Conservation (phyloP, 2,113 vertebrate species). For the Sinocyclocheilus anophthalmus region DNA sequence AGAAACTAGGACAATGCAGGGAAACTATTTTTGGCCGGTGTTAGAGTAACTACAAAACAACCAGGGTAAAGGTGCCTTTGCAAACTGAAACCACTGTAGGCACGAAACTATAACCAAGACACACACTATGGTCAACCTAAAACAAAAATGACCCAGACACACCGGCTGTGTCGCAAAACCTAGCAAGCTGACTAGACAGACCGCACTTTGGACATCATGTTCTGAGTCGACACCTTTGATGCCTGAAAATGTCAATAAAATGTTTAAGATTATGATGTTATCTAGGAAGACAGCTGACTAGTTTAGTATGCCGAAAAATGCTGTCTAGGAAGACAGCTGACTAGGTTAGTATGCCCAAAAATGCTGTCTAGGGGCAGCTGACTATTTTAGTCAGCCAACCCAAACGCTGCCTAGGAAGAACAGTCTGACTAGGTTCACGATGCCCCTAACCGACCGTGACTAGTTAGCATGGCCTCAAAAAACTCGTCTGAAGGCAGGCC, state of each 20-base stretch:
- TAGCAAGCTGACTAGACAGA: not conserved
- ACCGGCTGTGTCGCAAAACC: not conserved
- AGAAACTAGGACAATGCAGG: conserved; percentile 15
- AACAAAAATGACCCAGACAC: not conserved
- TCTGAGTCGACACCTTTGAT: not conserved
- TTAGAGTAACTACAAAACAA: conserved; percentile 23
- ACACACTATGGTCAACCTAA: not conserved
- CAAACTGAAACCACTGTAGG: not conserved
- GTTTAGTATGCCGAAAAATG: too few species aligned
- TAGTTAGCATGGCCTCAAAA: too few species aligned
- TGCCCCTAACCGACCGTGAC: too few species aligned
- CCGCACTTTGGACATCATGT: not conserved
- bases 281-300: not conserved
- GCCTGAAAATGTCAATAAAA: not conserved
- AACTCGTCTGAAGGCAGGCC: too few species aligned
- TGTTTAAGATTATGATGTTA: not conserved
- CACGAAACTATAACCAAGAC: not conserved
- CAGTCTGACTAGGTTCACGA: too few species aligned
- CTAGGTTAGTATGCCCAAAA: too few species aligned
- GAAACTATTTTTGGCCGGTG: conserved; percentile 1
- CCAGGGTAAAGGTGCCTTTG: not conserved
- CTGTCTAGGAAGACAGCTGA: too few species aligned
- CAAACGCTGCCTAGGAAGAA: too few species aligned
- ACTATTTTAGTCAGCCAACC: too few species aligned
- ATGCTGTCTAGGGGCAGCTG: too few species aligned